Percentiles rank a stretch among this genome's conserved stretches.
These are phyloP conservation scores for Semaprochilodus insignis DNA, from an alignment of 2,797 vertebrate species.

Conservation along the genomic window DNA sequence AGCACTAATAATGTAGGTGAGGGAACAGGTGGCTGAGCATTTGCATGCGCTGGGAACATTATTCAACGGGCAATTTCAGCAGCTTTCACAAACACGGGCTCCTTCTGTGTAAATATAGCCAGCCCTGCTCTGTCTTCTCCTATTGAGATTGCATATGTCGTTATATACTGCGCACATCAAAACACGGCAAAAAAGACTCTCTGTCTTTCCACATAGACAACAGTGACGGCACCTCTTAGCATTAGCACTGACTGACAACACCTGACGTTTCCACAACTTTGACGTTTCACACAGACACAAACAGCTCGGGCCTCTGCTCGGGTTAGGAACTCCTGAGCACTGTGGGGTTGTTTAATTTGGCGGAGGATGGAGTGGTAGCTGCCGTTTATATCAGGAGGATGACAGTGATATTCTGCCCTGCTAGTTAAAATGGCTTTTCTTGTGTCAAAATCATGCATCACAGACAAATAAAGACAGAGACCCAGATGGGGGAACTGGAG, in stretches of 20 bases:
- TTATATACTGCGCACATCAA: conserved; percentile 57
- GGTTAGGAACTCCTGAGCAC: conserved; percentile 47
- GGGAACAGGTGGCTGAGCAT: conserved; percentile 44
- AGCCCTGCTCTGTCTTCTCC: conserved; percentile 37
- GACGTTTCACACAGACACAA: conserved; percentile 52
- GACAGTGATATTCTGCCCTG: conserved; percentile 38
- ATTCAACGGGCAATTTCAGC: conserved; percentile 22
- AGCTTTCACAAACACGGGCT: conserved; percentile 42
- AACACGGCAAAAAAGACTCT: conserved; percentile 47
- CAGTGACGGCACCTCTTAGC: conserved; percentile 53
- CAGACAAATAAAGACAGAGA: conserved; percentile 46
- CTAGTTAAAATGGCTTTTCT: conserved; percentile 36
- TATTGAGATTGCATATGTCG: conserved; percentile 64
- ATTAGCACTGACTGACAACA: conserved; percentile 54
- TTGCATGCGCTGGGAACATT: conserved; percentile 52
- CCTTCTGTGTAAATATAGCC: conserved; percentile 52
- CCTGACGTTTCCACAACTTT: conserved; percentile 46
- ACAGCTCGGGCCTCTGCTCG: conserved; percentile 34
- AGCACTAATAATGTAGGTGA: conserved; percentile 25
- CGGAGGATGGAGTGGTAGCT: conserved; percentile 52
- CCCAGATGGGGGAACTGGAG: conserved; percentile 25
- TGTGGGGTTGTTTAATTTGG: conserved; percentile 13
- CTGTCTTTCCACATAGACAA: conserved; percentile 58
- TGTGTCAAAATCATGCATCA: conserved; percentile 57
- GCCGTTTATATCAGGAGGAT: conserved; percentile 48